Conservation (phyloP, 2,888 invertebrate genomes). For the Harpalus rufipes region DNA sequence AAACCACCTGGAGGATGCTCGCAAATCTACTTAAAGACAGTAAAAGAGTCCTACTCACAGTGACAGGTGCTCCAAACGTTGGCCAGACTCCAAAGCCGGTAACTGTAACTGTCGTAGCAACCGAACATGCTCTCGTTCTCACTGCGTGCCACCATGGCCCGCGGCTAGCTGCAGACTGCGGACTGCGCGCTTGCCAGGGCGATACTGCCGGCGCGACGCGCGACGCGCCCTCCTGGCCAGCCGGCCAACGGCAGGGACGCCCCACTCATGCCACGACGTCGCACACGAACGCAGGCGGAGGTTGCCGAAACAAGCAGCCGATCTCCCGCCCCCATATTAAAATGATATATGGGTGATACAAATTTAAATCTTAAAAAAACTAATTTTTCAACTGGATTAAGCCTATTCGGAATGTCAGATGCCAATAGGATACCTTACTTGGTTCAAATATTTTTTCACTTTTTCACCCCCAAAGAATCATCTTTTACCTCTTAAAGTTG, state of each 20-base stretch:
- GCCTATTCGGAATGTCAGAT: constrained; percentile 49
- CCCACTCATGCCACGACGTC: constrained; percentile 68
- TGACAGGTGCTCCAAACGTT: constrained; percentile 88
- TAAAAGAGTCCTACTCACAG: constrained; percentile 80
- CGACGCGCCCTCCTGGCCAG: constrained; percentile 60
- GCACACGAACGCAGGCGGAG: constrained; percentile 70
- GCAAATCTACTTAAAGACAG: not conserved
- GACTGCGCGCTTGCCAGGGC: constrained; percentile 68
- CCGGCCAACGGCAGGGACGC: constrained; percentile 56
- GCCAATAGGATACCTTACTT: constrained; percentile 23
- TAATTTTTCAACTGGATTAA: constrained; percentile 60
- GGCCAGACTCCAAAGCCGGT: constrained; percentile 88
- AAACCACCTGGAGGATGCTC: no score
- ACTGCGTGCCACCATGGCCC: constrained; percentile 90
- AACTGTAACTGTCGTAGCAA: constrained; percentile 87
- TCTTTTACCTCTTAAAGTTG: not conserved
- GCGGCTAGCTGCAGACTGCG: constrained; percentile 80
- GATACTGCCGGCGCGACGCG: constrained; percentile 59
- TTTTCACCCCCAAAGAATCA: constrained; percentile 8
- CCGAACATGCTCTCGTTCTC: constrained; percentile 88
- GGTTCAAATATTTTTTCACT: not conserved
- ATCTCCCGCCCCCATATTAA: constrained; percentile 68
- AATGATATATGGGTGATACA: constrained; percentile 65
- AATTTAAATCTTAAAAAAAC: constrained; percentile 65
- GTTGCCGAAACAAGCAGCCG: constrained; percentile 64